phyloP scores from a whole-genome alignment of 2,797 vertebrate genomes.

The Oreortyx pictus region DNA sequence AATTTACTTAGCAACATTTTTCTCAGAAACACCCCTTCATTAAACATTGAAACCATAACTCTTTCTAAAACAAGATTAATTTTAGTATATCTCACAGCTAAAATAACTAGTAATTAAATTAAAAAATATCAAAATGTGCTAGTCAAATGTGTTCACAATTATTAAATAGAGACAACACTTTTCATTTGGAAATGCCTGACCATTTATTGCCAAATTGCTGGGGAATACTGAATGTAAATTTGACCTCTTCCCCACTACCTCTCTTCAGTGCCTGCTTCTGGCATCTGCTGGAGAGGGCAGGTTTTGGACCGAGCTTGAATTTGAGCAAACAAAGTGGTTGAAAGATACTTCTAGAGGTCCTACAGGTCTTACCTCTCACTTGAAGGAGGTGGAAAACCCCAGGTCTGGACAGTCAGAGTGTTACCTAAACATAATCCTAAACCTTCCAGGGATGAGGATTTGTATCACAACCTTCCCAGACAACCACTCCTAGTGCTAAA shows the following conservation, averaged over 20 bases:
- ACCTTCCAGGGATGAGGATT: neutral
- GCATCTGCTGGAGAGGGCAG: neutral
- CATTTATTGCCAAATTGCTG: neutral
- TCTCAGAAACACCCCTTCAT: neutral
- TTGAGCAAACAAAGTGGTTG: neutral
- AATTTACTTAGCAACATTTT: neutral
- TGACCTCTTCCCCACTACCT: neutral
- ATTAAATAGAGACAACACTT: neutral
- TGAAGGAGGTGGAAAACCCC: neutral
- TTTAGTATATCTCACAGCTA: neutral
- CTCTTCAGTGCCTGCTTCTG: neutral
- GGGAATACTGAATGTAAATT: neutral
- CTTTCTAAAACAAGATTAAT: neutral
- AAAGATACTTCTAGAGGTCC: neutral
- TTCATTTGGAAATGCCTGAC: neutral
- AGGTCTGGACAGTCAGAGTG: rapidly evolving
- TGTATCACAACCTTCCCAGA: neutral
- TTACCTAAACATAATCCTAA: neutral
- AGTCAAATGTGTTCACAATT: neutral
- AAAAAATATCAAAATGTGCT: neutral
- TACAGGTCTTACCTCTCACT: neutral
- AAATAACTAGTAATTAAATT: neutral
- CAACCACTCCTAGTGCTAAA: neutral
- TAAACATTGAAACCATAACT: neutral
- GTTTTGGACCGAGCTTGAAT: neutral